phyloP scores from a whole-genome alignment of 2,797 vertebrate genomes.

The Sparus aurata region DNA sequence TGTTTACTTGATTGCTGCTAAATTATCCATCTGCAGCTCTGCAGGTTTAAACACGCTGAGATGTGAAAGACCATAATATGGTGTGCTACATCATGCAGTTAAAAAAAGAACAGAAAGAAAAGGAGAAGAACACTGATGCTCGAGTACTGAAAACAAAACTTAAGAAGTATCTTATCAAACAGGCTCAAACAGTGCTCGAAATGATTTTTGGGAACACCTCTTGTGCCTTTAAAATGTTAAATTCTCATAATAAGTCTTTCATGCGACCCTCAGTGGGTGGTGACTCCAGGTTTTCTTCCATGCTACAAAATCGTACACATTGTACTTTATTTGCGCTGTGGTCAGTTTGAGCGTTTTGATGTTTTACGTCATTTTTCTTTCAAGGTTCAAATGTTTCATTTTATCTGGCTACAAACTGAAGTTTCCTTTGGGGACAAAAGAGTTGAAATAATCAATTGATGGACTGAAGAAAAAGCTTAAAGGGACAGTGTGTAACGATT shows the following conservation, averaged over 20 bases:
- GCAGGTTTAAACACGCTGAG: constrained; percentile 33
- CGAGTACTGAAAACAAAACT: no score
- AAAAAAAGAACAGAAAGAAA: not conserved
- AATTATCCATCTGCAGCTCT: constrained; percentile 36
- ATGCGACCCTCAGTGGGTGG: not conserved
- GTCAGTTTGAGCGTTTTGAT: not conserved
- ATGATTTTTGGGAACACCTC: not conserved
- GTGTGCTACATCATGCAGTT: constrained; percentile 11
- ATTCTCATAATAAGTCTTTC: not conserved
- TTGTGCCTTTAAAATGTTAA: not conserved
- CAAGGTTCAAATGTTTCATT: not conserved
- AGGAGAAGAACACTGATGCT: not conserved
- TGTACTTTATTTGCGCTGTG: not conserved
- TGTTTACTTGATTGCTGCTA: constrained; percentile 3
- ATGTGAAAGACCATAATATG: not conserved
- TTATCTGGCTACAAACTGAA: not conserved
- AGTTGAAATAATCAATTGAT: not conserved
- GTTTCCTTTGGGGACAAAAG: no score
- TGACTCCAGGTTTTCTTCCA: not conserved
- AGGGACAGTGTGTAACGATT: no score
- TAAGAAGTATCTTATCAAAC: no score
- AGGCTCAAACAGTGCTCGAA: no score
- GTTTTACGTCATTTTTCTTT: not conserved
- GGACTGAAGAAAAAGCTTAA: not conserved
- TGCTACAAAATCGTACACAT: not conserved